phyloP scores from a whole-genome alignment of 1,140 invertebrate genomes.

The Chironomus striatipennis region DNA sequence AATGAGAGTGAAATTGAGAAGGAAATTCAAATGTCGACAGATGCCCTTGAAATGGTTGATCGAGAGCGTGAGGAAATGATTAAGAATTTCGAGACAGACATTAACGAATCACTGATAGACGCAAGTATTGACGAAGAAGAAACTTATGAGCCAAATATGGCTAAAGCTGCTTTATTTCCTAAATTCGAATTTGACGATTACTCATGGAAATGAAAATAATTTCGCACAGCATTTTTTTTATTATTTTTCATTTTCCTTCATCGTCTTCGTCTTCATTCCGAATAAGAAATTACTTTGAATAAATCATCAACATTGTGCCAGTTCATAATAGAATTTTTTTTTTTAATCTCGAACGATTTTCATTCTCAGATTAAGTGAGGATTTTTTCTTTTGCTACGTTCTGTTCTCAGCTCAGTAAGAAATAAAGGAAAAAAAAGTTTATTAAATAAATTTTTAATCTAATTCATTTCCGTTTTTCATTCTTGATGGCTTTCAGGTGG shows the following conservation, averaged over 20 bases:
- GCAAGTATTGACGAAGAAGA: background rate
- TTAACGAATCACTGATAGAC: background rate
- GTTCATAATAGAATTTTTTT: too few species aligned
- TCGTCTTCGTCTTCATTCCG: background rate
- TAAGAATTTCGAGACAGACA: background rate
- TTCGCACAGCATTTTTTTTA: too few species aligned
- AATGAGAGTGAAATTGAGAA: background rate
- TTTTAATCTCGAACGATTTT: too few species aligned
- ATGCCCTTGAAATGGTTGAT: background rate
- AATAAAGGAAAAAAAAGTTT: too few species aligned
- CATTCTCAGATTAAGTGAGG: too few species aligned
- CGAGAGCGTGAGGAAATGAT: background rate
- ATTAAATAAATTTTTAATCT: too few species aligned
- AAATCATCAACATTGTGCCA: too few species aligned
- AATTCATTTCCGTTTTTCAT: too few species aligned
- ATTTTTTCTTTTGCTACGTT: too few species aligned
- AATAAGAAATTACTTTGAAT: background rate
- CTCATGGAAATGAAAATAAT: background rate
- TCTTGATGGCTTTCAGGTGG: too few species aligned
- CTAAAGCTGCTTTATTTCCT: background rate
- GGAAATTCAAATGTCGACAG: background rate
- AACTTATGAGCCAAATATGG: background rate
- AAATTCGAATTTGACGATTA: conserved; percentile 5
- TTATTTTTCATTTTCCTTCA: background rate
- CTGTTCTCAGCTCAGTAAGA: too few species aligned